Evolutionary conservation across 2,797 vertebrate species (phyloP).

Genomic region (Eulemur albifrons): DNA sequence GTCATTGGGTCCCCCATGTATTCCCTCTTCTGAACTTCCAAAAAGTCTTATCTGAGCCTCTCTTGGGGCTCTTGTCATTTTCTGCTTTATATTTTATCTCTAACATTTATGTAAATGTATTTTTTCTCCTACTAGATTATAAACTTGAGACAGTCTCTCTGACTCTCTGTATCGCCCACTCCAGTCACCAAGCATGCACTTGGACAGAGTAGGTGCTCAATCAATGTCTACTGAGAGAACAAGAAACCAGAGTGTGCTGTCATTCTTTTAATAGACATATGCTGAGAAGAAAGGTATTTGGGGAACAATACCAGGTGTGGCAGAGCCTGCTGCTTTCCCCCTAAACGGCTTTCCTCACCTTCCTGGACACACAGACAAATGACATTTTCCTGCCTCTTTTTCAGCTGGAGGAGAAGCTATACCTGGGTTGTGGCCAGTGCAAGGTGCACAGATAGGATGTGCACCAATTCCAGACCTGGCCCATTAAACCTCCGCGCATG

Average conservation of each 20-base stretch:
- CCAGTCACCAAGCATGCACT: not conserved
- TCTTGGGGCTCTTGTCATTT: not conserved
- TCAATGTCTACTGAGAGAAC: not conserved
- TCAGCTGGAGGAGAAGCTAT: not conserved
- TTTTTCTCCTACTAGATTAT: not conserved
- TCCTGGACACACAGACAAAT: not conserved
- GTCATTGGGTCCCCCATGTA: not conserved
- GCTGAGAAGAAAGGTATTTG: not conserved
- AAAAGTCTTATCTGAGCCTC: not conserved
- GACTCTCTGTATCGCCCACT: not conserved
- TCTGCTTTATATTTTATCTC: not conserved
- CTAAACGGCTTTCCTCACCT: not conserved
- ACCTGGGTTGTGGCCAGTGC: not conserved
- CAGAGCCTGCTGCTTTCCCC: not conserved
- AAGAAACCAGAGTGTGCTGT: not conserved
- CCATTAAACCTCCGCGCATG: fast-evolving
- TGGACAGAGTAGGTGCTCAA: not conserved
- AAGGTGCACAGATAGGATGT: not conserved
- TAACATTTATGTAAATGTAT: not conserved
- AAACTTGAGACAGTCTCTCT: not conserved
- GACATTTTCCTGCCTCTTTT: not conserved
- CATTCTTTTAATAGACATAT: not conserved
- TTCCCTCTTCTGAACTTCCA: not conserved
- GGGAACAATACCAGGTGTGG: not conserved
- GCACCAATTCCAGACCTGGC: not conserved